Evolutionary conservation across 30 jellyfish, hydroid and myxozoan species (phyloP), one percentile per base, ranked within the genome.

Genomic region (Aurelia aurita): DNA sequence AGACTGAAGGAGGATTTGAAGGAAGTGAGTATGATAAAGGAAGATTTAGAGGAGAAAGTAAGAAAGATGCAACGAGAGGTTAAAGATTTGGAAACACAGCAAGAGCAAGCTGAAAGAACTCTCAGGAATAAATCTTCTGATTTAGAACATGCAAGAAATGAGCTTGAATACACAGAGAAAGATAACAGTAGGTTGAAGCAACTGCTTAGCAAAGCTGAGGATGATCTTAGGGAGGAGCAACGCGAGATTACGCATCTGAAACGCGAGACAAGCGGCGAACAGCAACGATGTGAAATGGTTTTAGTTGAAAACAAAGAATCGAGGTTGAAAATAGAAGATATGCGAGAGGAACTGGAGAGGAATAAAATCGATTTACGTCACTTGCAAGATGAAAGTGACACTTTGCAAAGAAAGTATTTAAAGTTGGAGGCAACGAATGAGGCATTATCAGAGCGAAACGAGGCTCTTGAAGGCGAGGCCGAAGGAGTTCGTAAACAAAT

Each of bases 381-480:
- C 32, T 55, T 86, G 60, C 95, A 72, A 15, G 76, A 60, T 61
- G 95, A 86, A 28, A 53, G 83, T 49, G 64, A 78, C 53, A 57
- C 22, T 20, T 44, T 76, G 64, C 89, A 63, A 51, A 23, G 95
- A 45, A 71, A 76, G 26, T 81, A 86, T 31, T 51, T 86, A 62
- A 86, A 86, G 53, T 58, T 86, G 10, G 95, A 86, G 34, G 87
- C 95, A 10, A 74, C 89, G 8, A 51, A 86, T 25, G 66, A 76
- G 31, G 89, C 95, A 9, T 45, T 67, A 68, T 31, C 77, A 32
- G 95, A 86, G n/a, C 83, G 69, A 46, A 74, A 75, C 71, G 89
- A 86, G 64, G 87, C 82, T 43, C 89, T 86, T 65, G 86, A 73
- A 25, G 66, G 71, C 6, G 95, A 86, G 79, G 89, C 87, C 25